Evolutionary conservation across 2,797 vertebrate species (phyloP), one percentile per base, ranked within the genome.

Genomic region (Rhinichthys osculus): DNA sequence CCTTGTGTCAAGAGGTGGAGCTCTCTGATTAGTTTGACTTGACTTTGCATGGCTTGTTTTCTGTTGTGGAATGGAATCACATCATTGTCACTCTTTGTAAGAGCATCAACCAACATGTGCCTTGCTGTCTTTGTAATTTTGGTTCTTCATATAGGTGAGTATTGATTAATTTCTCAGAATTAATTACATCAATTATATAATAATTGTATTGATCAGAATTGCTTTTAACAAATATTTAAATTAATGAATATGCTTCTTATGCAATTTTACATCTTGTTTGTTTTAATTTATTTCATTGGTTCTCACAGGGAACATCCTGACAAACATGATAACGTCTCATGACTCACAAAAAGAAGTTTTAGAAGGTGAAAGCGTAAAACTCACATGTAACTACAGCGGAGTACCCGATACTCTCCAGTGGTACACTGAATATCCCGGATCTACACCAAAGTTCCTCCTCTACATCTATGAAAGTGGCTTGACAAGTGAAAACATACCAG

Each of bases 91-190:
- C 5, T 47, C 78, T 67, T 7, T 44, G 14, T 30, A 27, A 78
- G 7, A 66, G n/a, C n/a, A 50, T 19, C 76, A 42, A 3, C 23
- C 76, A 78, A 47, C 62, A 69, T 81, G 62, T 35, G 27, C 6
- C 42, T 67, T 35, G 0, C 42, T 10, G 62, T 47, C 11, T 35
- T 81, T 50, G 10, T 66, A 11, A 50, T 81, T 67, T 69, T 81
- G 30, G 21, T 69, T 69, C 78, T 81, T 81, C 78, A 69, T 50
- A 81, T 9, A n/a, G 64, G 78, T 69, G 78, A 81, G 78, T 67
- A 62, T 27, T 47, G 3, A 79, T 35, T 66, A 0, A 81, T 67
- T 69, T 81, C 4, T 52, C 30, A 8, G 14, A 11, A 42, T 42
- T 10, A 62, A 10, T 19, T 1, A 62, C 64, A 35, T 33, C 1